Evolutionary conservation across 2,113 vertebrate genomes (phyloP), one percentile per base, ranked within the genome.

Genomic region (Potamarius usumacintae): DNA sequence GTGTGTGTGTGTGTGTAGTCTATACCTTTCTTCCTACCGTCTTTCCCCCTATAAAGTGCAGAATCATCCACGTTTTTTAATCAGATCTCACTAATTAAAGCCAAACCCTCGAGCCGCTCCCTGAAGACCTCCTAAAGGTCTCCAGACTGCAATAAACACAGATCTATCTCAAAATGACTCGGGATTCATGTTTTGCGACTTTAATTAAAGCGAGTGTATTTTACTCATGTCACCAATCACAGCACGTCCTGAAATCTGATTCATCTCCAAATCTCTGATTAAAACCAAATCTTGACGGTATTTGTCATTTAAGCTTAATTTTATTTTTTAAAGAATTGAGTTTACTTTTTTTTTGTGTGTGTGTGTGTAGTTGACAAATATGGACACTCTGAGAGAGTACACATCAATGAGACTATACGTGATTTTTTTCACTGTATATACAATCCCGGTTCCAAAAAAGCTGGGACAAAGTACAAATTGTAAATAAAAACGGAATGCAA

Each of bases 81-180:
- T 94, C 94, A 87, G 90, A 89, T 85, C 92, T 86, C 91, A 87
- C 92, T 95, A 94, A 95, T 95, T 95, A 95, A 93, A 93, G 84
- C 86, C 89, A 93, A 91, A 92, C 94, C 94, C 93, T 89, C 30
- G 92, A 92, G 92, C 90, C 18, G 62, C 88, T 84, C 89, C 86
- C 87, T 93, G 93, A 94, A 92, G 93, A 94, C 90, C 90, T 82
- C 88, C 78, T 90, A 89, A 89, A 90, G 53, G 93, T 93, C 93
- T 94, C 92, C 17, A 90, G 88, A 89, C 93, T 91, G 92, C 93
- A 86, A 92, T 94, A 94, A 95, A 93, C 89, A 88, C 89, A 94
- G 94, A 95, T 94, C 94, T 93, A 95, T 94, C 93, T 93, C 94
- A 93, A 91, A 94, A 92, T 93, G 91, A 86, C 86, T 91, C 91